Conservation (phyloP, 2,113 vertebrate genomes). For the Kryptolebias marmoratus region DNA sequence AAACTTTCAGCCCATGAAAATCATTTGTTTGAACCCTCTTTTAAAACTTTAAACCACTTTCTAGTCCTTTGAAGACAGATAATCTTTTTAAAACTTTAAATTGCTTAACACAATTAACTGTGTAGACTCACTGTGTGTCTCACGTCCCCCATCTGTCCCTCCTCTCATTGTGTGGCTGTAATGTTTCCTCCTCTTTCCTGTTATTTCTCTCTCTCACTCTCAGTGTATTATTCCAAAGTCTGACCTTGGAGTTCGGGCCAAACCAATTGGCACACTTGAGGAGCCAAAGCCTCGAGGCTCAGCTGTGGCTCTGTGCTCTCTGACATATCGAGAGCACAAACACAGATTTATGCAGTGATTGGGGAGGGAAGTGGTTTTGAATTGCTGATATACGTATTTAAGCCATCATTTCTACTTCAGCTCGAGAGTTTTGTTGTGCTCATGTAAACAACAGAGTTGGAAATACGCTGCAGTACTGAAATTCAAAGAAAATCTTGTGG, state of each 20-base stretch:
- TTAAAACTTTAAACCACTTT: not conserved
- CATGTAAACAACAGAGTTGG: too few species aligned
- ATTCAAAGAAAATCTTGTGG: too few species aligned
- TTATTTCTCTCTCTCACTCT: not conserved
- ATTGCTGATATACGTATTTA: slow-evolving; percentile 33
- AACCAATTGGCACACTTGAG: slow-evolving; percentile 68
- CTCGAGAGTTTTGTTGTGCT: not conserved
- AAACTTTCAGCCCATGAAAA: too few species aligned
- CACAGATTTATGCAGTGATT: slow-evolving; percentile 29
- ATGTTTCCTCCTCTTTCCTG: not conserved
- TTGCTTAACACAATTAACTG: not conserved
- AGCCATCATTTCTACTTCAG: slow-evolving; percentile 17
- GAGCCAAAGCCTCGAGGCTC: slow-evolving; percentile 51
- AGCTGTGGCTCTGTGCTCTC: slow-evolving; percentile 38
- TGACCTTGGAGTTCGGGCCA: slow-evolving; percentile 56
- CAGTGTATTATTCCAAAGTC: slow-evolving; percentile 35
- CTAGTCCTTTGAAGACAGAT: not conserved
- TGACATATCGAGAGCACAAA: slow-evolving; percentile 46
- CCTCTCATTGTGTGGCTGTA: not conserved
- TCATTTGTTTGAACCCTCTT: not conserved
- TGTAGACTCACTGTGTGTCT: not conserved
- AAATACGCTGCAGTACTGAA: too few species aligned
- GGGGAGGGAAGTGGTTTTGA: slow-evolving; percentile 20
- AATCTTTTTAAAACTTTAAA: not conserved
- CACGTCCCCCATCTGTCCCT: not conserved